These are phyloP conservation scores for Kryptolebias marmoratus DNA, from an alignment of 2,113 vertebrate genomes.

Conservation along the genomic window DNA sequence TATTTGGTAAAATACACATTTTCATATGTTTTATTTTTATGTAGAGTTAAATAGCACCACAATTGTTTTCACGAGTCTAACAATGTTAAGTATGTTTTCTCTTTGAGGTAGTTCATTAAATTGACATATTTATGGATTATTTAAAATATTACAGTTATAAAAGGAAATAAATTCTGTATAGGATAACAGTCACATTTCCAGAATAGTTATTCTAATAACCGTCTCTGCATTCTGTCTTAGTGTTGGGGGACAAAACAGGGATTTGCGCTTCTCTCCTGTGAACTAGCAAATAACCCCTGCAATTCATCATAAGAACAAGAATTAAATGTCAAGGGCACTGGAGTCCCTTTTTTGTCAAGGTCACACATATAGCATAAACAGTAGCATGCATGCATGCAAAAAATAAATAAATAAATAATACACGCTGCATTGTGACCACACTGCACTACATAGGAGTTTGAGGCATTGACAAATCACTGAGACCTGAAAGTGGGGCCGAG, in stretches of 20 bases:
- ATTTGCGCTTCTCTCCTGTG: slow-evolving; percentile 64
- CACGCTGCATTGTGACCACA: slow-evolving; percentile 54
- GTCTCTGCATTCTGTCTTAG: slow-evolving; percentile 46
- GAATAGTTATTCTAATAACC: slow-evolving; percentile 59
- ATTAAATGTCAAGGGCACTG: slow-evolving; percentile 80
- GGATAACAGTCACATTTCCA: slow-evolving; percentile 28
- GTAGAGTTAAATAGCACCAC: too few relatives aligned
- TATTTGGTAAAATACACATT: background rate
- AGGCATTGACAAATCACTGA: slow-evolving; percentile 81
- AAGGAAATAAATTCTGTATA: background rate
- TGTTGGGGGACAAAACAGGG: slow-evolving; percentile 61
- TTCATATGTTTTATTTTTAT: too few relatives aligned
- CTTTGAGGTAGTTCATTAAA: background rate
- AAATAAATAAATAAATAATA: slow-evolving; percentile 20
- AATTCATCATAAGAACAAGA: slow-evolving; percentile 76
- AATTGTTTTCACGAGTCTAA: too few relatives aligned
- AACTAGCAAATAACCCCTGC: slow-evolving; percentile 70
- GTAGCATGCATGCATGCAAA: slow-evolving; percentile 47
- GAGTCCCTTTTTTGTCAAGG: slow-evolving; percentile 67
- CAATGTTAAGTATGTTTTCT: too few relatives aligned
- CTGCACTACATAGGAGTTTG: slow-evolving; percentile 58
- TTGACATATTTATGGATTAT: background rate
- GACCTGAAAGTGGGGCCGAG: slow-evolving; percentile 78
- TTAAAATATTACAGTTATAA: background rate
- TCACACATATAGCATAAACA: slow-evolving; percentile 73